Evolutionary conservation across 2,888 invertebrate species (phyloP).

Genomic region (Bruchidius siliquastri): DNA sequence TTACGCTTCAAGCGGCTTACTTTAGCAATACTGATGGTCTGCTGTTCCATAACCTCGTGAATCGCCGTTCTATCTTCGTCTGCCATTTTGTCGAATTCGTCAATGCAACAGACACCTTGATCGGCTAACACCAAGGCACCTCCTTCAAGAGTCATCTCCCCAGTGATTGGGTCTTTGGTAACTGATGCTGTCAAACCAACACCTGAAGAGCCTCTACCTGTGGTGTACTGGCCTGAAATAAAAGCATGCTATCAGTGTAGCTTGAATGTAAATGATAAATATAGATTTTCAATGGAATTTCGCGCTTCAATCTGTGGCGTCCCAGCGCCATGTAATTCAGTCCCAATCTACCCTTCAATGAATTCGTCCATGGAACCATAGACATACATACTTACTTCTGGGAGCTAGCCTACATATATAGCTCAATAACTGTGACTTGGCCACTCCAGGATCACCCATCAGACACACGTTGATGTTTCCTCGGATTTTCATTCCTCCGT

Average conservation of each 20-base stretch:
- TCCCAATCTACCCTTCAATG: too few species aligned
- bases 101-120: slow-evolving; percentile 97
- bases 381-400: slow-evolving; percentile 61
- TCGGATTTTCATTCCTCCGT: slow-evolving; percentile 89
- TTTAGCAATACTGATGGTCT: slow-evolving; percentile 99
- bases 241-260: not conserved
- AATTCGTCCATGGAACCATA: too few species aligned
- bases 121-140: slow-evolving; percentile 96
- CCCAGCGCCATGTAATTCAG: too few species aligned
- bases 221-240: slow-evolving; percentile 78
- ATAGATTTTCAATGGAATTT: too few species aligned
- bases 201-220: slow-evolving; percentile 93
- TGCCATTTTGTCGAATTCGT: slow-evolving; percentile 99
- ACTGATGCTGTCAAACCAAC: slow-evolving; percentile 99
- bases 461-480: slow-evolving; percentile 95
- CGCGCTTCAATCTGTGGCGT: too few species aligned
- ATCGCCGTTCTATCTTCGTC: slow-evolving; percentile 92
- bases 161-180: slow-evolving; percentile 94
- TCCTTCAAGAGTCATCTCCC: slow-evolving; percentile 95
- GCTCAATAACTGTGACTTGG: slow-evolving; percentile 93
- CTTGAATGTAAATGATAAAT: not conserved
- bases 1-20: too few species aligned
- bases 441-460: slow-evolving; percentile 99
- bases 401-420: slow-evolving; percentile 93
- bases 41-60: slow-evolving; percentile 99